Percentiles rank a stretch among this genome's conserved stretches.
These are phyloP conservation scores for Crotalus horridus DNA, from an alignment of 2,113 vertebrate genomes.

Conservation along the genomic window DNA sequence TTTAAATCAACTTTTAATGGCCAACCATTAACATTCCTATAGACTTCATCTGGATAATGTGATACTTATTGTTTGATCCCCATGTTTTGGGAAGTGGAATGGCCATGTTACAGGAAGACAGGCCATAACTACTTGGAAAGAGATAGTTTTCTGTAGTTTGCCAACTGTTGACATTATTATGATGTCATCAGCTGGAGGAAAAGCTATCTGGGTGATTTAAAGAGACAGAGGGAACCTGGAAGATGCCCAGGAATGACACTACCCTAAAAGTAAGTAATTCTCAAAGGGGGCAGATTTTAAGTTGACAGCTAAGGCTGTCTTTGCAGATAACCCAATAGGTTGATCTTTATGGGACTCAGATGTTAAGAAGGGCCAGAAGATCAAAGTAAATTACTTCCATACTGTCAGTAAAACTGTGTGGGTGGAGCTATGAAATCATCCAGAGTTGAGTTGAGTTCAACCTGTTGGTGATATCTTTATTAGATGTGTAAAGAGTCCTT, in stretches of 20 bases:
- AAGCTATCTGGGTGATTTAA: conserved; percentile 6
- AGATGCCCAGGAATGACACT: neutral
- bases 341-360: neutral
- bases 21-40: neutral
- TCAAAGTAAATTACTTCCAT: neutral
- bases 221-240: neutral
- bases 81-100: neutral
- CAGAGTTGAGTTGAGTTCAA: neutral
- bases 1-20: neutral
- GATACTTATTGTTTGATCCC: neutral
- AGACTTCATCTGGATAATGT: neutral
- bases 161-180: conserved; percentile 8
- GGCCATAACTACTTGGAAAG: neutral
- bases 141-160: neutral
- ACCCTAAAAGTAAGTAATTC: conserved; percentile 23
- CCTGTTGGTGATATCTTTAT: neutral
- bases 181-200: conserved; percentile 14
- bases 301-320: neutral
- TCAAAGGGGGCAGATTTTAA: neutral
- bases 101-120: neutral
- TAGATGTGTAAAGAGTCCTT: neutral
- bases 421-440: neutral
- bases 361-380: neutral
- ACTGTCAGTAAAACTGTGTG: neutral
- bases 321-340: neutral